Conservation (phyloP, 2,888 invertebrate genomes). For the Halictus quadricinctus region DNA sequence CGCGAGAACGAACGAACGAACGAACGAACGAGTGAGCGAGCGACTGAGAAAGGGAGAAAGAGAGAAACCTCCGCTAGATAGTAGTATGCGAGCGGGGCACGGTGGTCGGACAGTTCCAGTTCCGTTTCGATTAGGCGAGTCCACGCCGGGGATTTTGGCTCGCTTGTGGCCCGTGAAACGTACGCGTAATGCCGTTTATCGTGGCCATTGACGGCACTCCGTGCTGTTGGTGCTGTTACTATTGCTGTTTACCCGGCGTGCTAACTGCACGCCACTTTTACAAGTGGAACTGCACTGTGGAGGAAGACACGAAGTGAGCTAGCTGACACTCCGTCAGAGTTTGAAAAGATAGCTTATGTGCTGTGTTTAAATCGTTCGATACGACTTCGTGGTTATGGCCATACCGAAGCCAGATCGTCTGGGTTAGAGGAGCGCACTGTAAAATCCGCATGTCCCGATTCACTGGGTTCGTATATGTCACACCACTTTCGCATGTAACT, state of each 20-base stretch:
- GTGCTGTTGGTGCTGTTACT: slow-evolving; percentile 64
- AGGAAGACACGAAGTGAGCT: slow-evolving; percentile 62
- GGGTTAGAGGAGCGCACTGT: slow-evolving; percentile 55
- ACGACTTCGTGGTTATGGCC: slow-evolving; percentile 57
- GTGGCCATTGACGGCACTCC: slow-evolving; percentile 72
- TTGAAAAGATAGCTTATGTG: slow-evolving; percentile 37
- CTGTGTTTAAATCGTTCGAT: slow-evolving; percentile 45
- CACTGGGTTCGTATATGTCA: slow-evolving; percentile 64
- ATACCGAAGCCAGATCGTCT: slow-evolving; percentile 50
- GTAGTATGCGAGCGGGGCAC: slow-evolving; percentile 72
- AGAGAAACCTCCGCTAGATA: slow-evolving; percentile 67
- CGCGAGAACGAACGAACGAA: slow-evolving; percentile 37
- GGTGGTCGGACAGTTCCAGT: slow-evolving; percentile 76
- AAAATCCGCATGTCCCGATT: slow-evolving; percentile 67
- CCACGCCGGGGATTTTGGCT: slow-evolving; percentile 69
- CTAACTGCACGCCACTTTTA: slow-evolving; percentile 63
- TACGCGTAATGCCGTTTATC: slow-evolving; percentile 70
- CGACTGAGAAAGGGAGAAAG: slow-evolving; percentile 61
- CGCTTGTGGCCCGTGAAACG: slow-evolving; percentile 58
- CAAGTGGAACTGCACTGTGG: slow-evolving; percentile 55
- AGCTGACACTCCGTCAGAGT: slow-evolving; percentile 44
- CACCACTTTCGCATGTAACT: slow-evolving; percentile 31
- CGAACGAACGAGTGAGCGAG: slow-evolving; percentile 21
- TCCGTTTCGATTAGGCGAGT: slow-evolving; percentile 77
- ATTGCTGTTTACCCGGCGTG: slow-evolving; percentile 68